Evolutionary conservation across 2,797 vertebrate species (phyloP).

Genomic region (Chloroceryle inda): DNA sequence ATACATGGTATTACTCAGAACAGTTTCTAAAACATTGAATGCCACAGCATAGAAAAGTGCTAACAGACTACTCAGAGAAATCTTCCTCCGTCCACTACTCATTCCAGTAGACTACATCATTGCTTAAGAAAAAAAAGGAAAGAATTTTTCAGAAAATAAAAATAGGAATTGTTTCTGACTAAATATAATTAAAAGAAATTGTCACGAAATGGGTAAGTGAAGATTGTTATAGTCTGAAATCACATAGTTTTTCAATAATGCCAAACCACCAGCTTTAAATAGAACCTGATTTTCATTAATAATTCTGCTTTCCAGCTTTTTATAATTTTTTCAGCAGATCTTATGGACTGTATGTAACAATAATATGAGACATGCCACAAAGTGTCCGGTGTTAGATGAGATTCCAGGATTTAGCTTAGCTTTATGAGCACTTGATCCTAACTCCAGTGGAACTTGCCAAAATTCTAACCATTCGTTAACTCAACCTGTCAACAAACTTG

Average conservation of each 20-base stretch:
- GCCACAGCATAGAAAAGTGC: background rate
- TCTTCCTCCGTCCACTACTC: background rate
- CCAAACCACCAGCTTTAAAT: constrained; percentile 62
- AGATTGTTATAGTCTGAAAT: constrained; percentile 53
- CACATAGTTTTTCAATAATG: constrained; percentile 50
- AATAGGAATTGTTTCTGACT: constrained; percentile 41
- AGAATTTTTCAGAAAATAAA: constrained; percentile 31
- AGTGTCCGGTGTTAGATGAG: constrained; percentile 50
- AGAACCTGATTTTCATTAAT: constrained; percentile 59
- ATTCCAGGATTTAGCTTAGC: constrained; percentile 64
- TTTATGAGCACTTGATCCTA: constrained; percentile 66
- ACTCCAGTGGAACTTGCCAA: constrained; percentile 64
- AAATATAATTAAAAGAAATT: constrained; percentile 58
- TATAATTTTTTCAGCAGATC: constrained; percentile 30
- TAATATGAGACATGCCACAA: constrained; percentile 17
- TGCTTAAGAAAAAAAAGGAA: background rate
- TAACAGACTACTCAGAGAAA: constrained; percentile 8
- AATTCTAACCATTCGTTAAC: constrained; percentile 73
- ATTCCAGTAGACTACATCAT: background rate
- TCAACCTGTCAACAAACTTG: constrained; percentile 71
- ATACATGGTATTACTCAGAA: background rate
- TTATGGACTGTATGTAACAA: constrained; percentile 15
- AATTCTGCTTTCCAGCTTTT: constrained; percentile 39
- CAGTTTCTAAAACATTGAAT: background rate
- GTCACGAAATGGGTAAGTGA: constrained; percentile 36